A percentile compares a stretch with the other conserved stretches of the same genome.
Evolutionary conservation across 2,797 vertebrate genomes (phyloP).

Genomic region (Crax fasciolata): DNA sequence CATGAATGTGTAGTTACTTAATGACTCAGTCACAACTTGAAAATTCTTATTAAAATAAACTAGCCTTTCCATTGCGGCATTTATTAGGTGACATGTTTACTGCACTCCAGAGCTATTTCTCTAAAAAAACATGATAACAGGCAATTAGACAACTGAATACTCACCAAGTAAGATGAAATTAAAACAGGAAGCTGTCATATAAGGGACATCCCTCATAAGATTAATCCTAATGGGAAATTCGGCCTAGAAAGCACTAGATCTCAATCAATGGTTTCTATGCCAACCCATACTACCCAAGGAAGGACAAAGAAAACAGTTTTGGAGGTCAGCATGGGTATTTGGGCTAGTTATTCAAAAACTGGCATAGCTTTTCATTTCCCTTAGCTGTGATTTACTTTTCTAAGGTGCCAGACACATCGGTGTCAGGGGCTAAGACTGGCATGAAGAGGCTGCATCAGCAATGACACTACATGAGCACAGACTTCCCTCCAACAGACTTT

Average conservation of each 20-base stretch:
- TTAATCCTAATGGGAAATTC: not conserved
- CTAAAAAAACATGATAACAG: not conserved
- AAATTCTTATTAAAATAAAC: slow-evolving; percentile 8
- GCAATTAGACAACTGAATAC: not conserved
- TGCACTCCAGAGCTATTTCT: not conserved
- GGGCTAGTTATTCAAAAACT: not conserved
- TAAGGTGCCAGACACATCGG: not conserved
- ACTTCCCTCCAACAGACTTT: not conserved
- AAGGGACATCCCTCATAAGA: not conserved
- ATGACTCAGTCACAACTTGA: not conserved
- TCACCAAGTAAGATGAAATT: not conserved
- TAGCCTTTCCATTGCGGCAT: not conserved
- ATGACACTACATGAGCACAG: not conserved
- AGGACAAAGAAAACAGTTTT: not conserved
- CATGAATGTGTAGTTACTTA: not conserved
- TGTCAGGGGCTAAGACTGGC: not conserved
- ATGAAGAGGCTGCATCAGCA: not conserved
- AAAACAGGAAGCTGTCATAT: not conserved
- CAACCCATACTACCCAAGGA: not conserved
- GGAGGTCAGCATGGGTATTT: not conserved
- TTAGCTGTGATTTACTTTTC: not conserved
- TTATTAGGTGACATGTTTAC: not conserved
- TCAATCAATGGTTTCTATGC: not conserved
- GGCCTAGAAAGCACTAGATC: not conserved
- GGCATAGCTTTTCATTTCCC: not conserved